Evolutionary conservation across 2,797 vertebrate genomes (phyloP), one percentile per base, ranked within the genome.

Genomic region (Lacerta agilis): DNA sequence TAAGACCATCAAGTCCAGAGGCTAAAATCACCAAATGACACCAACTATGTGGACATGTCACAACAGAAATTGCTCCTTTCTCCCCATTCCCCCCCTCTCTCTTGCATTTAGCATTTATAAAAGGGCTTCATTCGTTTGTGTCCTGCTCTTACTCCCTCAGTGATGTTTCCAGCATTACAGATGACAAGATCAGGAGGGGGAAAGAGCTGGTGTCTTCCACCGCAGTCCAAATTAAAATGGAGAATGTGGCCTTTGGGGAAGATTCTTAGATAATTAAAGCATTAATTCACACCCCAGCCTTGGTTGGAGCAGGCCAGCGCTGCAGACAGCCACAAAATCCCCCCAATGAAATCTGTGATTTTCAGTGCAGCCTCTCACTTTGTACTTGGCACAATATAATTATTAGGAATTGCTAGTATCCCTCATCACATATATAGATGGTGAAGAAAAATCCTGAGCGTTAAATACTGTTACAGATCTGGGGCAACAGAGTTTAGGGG

Each of bases 191-290:
- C 29, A 17, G 55, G 69, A 89, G 75, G 88, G 87, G 58, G 55
- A 75, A 66, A 20, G 17, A 81, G 73, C 90, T 75, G 66, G 27
- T 1, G 0, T 66, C 38, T 15, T 29, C 0, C 0, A 17, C 73
- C 90, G 88, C 83, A 90, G 94, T 90, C 86, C 89, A 85, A 95
- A 93, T 94, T 91, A 93, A 92, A 96, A 93, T 49, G 78, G 94
- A 93, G 84, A 95, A 87, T 86, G 41, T 67, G 85, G 91, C 91
- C 94, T 91, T 64, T 0, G 91, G 95, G 94, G 90, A 91, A 92
- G 82, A 92, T 87, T 86, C 80, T 13, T 2, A 67, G 86, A 88
- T 95, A 96, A 97, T 96, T 90, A 96, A 95, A 95, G 66, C 95
- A 95, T 95, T 95, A 94, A 95, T 95, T 95, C 94, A 95, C 72